Conservation (phyloP, 2,113 vertebrate species). For the Elephas maximus region DNA sequence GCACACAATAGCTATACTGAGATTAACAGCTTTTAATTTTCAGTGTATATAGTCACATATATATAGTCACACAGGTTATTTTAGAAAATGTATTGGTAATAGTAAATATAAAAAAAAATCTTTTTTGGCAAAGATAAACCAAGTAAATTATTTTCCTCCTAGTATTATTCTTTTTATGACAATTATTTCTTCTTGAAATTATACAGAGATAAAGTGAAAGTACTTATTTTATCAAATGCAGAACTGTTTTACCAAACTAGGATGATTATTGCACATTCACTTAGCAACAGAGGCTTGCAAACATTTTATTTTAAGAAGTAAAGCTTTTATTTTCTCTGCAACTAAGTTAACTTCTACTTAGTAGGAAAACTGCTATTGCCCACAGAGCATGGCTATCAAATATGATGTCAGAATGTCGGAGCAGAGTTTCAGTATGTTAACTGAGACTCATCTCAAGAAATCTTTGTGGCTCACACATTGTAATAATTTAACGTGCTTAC, state of each 20-base stretch:
- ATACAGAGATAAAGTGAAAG: neutral
- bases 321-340: conserved; percentile 9
- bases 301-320: neutral
- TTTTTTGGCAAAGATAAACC: conserved; percentile 27
- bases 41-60: neutral
- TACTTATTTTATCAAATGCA: neutral
- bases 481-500: conserved; percentile 21
- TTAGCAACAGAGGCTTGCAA: conserved; percentile 28
- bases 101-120: neutral
- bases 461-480: neutral
- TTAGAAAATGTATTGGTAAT: neutral
- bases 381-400: neutral
- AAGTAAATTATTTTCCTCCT: neutral
- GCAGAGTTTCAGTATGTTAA: neutral
- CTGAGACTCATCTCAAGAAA: conserved; percentile 19
- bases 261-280: neutral
- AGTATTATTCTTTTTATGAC: neutral
- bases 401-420: neutral
- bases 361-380: conserved; percentile 21
- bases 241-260: neutral
- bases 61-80: neutral
- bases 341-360: neutral
- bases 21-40: neutral
- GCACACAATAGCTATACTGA: neutral
- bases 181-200: conserved; percentile 9